These are phyloP conservation scores for Rostratula benghalensis DNA, from an alignment of 2,113 vertebrate species.

Conservation along the genomic window DNA sequence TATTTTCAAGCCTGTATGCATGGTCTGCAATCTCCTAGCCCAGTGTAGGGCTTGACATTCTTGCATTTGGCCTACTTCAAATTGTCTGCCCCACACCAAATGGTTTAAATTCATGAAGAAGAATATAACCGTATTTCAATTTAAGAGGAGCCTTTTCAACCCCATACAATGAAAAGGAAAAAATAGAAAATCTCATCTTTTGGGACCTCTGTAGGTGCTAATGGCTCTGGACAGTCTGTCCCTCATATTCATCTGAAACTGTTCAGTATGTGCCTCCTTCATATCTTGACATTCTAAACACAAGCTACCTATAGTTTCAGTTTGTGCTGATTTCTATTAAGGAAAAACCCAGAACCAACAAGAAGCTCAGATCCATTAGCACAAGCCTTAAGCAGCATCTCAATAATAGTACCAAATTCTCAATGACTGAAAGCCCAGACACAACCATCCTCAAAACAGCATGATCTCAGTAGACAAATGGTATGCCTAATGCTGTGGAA, in stretches of 20 bases:
- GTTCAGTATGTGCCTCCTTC: neutral
- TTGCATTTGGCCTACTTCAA: neutral
- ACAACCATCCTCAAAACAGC: neutral
- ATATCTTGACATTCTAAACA: neutral
- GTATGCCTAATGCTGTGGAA: neutral
- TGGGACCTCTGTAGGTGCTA: neutral
- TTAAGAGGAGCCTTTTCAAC: neutral
- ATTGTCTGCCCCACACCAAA: neutral
- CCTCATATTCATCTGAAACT: neutral
- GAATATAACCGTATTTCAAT: neutral
- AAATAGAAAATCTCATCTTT: neutral
- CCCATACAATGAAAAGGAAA: neutral
- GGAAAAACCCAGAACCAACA: neutral
- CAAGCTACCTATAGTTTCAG: fast-evolving
- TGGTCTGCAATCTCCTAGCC: neutral
- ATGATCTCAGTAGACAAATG: neutral
- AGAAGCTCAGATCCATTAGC: neutral
- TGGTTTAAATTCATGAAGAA: neutral
- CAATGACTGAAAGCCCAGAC: neutral
- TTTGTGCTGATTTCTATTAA: fast-evolving
- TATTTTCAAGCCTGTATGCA: neutral
- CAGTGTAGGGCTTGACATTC: neutral
- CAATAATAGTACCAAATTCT: neutral
- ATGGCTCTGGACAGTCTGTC: neutral
- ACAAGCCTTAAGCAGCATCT: neutral